These are phyloP conservation scores for Myzus persicae DNA, from an alignment of 1,140 invertebrate species.

Conservation along the genomic window DNA sequence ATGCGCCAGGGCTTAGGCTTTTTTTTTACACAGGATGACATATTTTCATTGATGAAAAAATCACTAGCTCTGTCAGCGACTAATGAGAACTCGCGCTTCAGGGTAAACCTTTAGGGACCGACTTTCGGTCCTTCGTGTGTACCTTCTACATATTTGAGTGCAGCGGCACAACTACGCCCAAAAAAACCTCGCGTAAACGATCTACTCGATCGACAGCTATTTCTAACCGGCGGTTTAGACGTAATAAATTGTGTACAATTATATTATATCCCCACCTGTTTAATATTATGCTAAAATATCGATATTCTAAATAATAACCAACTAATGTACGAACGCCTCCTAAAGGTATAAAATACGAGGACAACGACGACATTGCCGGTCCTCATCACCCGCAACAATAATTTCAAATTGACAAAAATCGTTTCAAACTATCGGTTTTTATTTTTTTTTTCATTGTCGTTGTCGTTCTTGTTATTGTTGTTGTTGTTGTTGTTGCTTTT, in stretches of 20 bases:
- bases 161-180: no score
- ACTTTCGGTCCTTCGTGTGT: no score
- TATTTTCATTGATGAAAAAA: background rate
- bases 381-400: background rate
- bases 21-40: background rate
- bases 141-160: no score
- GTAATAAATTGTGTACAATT: background rate
- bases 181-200: no score
- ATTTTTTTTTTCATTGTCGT: background rate
- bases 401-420: background rate
- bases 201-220: background rate
- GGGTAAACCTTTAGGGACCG: background rate
- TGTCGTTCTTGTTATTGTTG: background rate
- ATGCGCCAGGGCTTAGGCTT: background rate
- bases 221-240: background rate
- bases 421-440: background rate
- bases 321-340: background rate
- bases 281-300: background rate
- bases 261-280: background rate
- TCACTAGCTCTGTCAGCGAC: background rate
- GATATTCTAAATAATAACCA: slow-evolving; percentile 34
- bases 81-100: background rate
- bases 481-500: background rate
- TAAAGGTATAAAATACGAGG: background rate
- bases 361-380: background rate